Base-by-base conservation (phyloP, 1,140 invertebrate species). In the Heliconius hewitsoni region DNA sequence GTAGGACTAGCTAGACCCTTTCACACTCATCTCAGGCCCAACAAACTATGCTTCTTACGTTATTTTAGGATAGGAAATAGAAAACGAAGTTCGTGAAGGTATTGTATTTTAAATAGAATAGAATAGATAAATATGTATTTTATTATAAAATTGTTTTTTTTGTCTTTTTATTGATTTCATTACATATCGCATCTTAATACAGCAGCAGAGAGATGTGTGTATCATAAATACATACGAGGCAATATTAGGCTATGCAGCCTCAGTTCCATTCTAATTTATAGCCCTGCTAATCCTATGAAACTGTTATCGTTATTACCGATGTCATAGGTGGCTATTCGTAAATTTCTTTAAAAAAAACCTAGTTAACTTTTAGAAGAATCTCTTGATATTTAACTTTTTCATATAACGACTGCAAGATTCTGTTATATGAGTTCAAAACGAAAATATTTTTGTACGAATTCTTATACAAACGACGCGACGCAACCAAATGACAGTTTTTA, bases 201-300 rank as follows among this genome's bases (percentile, higher is more conserved):
- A 37, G 6, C 34, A 8, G 0, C 6, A 37, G 34, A 37, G 6
- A 37, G 34, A 6, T 37, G 34, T 37, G 6, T 37, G 6, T 37
- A 37, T 37, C 34, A 37, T 37, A 37, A 37, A 37, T 8, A 37
- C 6, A 37, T 37, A 6, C 6, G 50, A 52, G 16, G 6, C 60
- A 16, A 30, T 13, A 1, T 16, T 11, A 30, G 8, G 55, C 55
- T 19, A 66, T 66, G 30, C 9, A 66, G 57, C 13, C 57, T 66
- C 23, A 27, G 23, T 66, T 66, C 60, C 23, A 66, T 66, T 66
- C 60, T 66, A 66, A 66, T 66, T 66, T 66, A 66, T 66, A 16
- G 60, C 23, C 0, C 23, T 30, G 11, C 23, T 27, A 60, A 60
- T 60, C 19, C 16, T 66, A 66, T 66, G 11, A 66, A 66, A 66